Percentiles rank a stretch among this genome's conserved stretches.
Evolutionary conservation across 1,140 invertebrate species (phyloP).

Genomic region (Pogonognathellus flavescens): DNA sequence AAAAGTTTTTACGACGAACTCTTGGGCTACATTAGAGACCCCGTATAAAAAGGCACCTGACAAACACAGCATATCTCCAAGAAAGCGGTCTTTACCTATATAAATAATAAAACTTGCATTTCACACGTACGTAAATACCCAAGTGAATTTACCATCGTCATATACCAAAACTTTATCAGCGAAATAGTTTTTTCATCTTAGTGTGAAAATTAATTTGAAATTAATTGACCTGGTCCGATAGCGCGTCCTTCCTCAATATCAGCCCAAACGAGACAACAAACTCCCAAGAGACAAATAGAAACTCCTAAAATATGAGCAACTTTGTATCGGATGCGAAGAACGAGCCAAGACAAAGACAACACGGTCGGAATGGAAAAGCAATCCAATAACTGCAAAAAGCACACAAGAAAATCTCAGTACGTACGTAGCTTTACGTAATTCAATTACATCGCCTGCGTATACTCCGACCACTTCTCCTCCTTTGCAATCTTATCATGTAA

Average conservation of each 20-base stretch:
- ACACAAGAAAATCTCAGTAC: not conserved
- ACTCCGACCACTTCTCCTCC: too few relatives aligned
- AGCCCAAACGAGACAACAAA: conserved; percentile 86
- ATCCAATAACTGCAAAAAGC: conserved; percentile 79
- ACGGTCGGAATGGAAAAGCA: conserved; percentile 89
- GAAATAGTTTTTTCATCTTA: not conserved
- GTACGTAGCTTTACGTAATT: too few relatives aligned
- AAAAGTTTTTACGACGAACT: conserved; percentile 85
- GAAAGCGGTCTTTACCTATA: conserved; percentile 81
- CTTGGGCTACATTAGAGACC: conserved; percentile 85
- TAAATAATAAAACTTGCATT: too few relatives aligned
- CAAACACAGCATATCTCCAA: conserved; percentile 88
- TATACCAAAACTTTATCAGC: too few relatives aligned
- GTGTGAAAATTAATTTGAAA: conserved; percentile 18
- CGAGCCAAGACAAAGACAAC: conserved; percentile 80
- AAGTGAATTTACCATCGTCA: too few relatives aligned
- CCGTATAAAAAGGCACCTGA: conserved; percentile 86
- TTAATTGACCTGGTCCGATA: conserved; percentile 67
- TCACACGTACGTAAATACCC: too few relatives aligned
- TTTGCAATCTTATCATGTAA: too few relatives aligned
- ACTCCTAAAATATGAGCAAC: conserved; percentile 86
- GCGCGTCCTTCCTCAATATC: conserved; percentile 80
- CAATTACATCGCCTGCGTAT: too few relatives aligned
- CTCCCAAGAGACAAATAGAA: conserved; percentile 83
- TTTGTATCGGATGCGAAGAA: conserved; percentile 76